Evolutionary conservation across 2,113 vertebrate genomes (phyloP).

Genomic region (Saguinus imperator): DNA sequence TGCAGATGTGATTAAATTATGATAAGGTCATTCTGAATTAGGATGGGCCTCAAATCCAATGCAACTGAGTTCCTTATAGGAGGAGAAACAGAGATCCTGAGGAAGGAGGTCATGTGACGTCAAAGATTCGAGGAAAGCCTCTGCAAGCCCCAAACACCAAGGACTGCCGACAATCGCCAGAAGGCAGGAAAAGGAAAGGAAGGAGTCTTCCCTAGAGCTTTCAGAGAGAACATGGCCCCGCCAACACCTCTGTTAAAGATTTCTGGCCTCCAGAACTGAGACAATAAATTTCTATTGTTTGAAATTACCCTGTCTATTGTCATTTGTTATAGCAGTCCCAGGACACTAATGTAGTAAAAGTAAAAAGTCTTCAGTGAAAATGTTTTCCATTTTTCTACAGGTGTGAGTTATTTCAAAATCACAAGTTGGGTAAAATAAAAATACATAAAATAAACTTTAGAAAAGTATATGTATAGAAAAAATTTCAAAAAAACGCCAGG

Average conservation of each 20-base stretch:
- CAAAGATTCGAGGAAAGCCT: too few species aligned
- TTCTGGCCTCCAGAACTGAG: neutral
- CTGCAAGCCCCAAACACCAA: too few species aligned
- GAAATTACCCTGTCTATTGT: neutral
- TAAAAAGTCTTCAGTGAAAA: neutral
- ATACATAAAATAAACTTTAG: neutral
- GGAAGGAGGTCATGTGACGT: too few species aligned
- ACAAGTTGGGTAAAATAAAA: neutral
- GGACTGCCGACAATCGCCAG: too few species aligned
- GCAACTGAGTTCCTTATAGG: too few species aligned
- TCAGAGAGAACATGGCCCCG: neutral
- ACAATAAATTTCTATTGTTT: neutral
- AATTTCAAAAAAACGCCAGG: neutral
- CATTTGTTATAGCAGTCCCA: neutral
- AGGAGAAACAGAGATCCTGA: too few species aligned
- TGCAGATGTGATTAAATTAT: too few species aligned
- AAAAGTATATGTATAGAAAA: neutral
- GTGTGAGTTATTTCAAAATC: neutral
- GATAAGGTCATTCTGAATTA: too few species aligned
- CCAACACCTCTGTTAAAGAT: neutral
- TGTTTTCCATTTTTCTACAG: neutral
- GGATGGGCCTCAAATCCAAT: too few species aligned
- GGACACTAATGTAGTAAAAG: neutral
- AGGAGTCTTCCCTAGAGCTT: neutral
- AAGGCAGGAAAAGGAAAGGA: too few species aligned